Base-by-base conservation (phyloP, 2,797 vertebrate species). In the Sorex maritimensis region DNA sequence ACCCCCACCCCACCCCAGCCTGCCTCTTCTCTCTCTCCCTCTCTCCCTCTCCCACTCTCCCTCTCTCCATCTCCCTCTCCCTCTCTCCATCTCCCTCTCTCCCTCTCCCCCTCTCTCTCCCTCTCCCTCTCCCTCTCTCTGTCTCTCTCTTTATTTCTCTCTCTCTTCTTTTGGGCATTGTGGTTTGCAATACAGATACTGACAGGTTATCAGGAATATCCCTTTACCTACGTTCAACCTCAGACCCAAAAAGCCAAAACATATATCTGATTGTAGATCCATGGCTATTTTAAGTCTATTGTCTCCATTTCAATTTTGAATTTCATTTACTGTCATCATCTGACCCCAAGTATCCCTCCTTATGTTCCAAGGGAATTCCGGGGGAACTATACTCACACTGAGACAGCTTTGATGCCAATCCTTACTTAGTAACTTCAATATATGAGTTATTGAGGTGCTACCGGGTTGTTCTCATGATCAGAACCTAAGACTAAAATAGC, bases 141-240 rank as follows among this genome's bases (percentile, higher is more conserved):
- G 28, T 69, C 86, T 67, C 1, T 2, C 6, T 21, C 17, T 8
- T 2, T 3, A 13, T 23, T 0, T 0, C 1, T 24, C 71, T 5
- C 55, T 58, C 55, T 13, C 55, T 10, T 4, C 55, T 8, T n/a
- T 44, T 5, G 41, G 41, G 41, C 41, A 44, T 44, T 44, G 41
- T 44, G 7, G 41, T 44, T 44, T 44, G 41, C 41, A 44, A 44
- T 44, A 44, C 7, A 44, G 41, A 44, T 44, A 44, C 3, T 44
- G 41, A 5, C 41, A 7, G 41, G 41, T 44, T 44, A 44, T 44
- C 41, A 44, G 7, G 41, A 44, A 44, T 44, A 44, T 44, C 41
- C 41, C 41, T 44, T 44, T 44, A 44, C 41, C 41, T 44, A 44
- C 41, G 5, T 7, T 44, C 7, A 44, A 44, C 41, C 7, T 44